Evolutionary conservation across 2,113 vertebrate genomes (phyloP), one percentile per base, ranked within the genome.

Genomic region (Dipodomys merriami): DNA sequence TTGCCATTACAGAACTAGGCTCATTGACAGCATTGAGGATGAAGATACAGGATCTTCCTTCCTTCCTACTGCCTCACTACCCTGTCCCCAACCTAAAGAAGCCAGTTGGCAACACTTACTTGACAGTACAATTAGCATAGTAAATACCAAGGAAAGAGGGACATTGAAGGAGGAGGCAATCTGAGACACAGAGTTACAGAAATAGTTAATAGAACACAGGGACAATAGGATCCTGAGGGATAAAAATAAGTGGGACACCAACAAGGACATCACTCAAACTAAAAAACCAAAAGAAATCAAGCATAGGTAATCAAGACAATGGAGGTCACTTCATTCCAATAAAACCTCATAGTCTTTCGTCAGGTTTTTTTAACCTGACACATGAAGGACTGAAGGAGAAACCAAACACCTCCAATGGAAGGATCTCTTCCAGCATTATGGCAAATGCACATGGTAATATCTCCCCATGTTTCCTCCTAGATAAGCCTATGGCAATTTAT

Each of bases 261-360:
- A 85, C 57, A 84, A 84, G 16, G 16, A 18, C n/a, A 93, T 83
- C 57, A 74, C 20, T 79, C 33, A 79, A 57, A 44, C 39, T 49
- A 27, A 74, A 83, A 94, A 94, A 83, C 11, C 33, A 77, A 85
- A 93, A 79, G 33, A 94, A 83, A 94, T 83, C 67, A 89, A 49
- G 25, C 22, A n/a, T 57, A 27, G 25, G 67, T 88, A 53, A 78
- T 88, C n/a, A 83, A 65, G 60, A 91, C 2, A 12, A n/a, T 64
- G 23, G 62, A 15, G 44, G 19, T 30, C 76, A 82, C 53, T 68
- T 27, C 25, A 5, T 57, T 7, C n/a, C 15, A 35, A 12, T 57
- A 82, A 93, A 69, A 44, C 1, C 5, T 83, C 73, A 93, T 15
- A 39, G 29, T n/a, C 81, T n/a, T n/a, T 79, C 57, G 7, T 25